A percentile compares a stretch with the other conserved stretches of the same genome.
Evolutionary conservation across 2,888 invertebrate species (phyloP).

Genomic region (Empis livida): DNA sequence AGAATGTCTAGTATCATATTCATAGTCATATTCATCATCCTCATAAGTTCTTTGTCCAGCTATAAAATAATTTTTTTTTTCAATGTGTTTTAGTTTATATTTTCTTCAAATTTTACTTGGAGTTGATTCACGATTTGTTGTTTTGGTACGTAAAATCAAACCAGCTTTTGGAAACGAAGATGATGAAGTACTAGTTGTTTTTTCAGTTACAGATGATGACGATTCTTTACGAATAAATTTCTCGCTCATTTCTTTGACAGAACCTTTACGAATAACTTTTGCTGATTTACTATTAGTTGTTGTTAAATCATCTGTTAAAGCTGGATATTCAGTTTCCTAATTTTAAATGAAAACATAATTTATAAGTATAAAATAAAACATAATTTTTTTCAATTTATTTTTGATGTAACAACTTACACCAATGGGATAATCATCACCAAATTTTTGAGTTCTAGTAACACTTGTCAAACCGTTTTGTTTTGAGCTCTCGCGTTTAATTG

Average conservation of each 20-base stretch:
- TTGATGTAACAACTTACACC: slow-evolving; percentile 11
- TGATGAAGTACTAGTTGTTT: slow-evolving; percentile 9
- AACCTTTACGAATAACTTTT: slow-evolving; percentile 49
- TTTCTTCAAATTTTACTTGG: no score
- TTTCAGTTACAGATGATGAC: slow-evolving; percentile 23
- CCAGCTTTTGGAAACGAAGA: slow-evolving; percentile 63
- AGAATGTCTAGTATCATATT: slow-evolving; percentile 18
- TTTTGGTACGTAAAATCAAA: slow-evolving; percentile 49
- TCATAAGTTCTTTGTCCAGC: background rate
- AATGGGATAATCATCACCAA: slow-evolving; percentile 20
- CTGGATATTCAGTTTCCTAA: slow-evolving; percentile 8
- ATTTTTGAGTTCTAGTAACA: slow-evolving; percentile 22
- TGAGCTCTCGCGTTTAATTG: slow-evolving; percentile 35
- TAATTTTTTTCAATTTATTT: background rate
- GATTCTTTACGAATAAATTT: slow-evolving; percentile 56
- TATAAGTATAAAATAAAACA: no score
- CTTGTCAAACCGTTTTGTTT: slow-evolving; percentile 38
- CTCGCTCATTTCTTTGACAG: slow-evolving; percentile 65
- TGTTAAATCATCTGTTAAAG: slow-evolving; percentile 8
- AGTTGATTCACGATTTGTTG: slow-evolving; percentile 24
- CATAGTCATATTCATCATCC: slow-evolving; percentile 15
- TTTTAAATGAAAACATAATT: background rate
- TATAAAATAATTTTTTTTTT: background rate
- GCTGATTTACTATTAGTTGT: slow-evolving; percentile 2
- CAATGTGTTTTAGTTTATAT: no score